Percentiles rank a stretch among this genome's conserved stretches.
These are phyloP conservation scores for Telmatochromis bifrenatus DNA, from an alignment of 2,113 vertebrate genomes.

Conservation along the genomic window DNA sequence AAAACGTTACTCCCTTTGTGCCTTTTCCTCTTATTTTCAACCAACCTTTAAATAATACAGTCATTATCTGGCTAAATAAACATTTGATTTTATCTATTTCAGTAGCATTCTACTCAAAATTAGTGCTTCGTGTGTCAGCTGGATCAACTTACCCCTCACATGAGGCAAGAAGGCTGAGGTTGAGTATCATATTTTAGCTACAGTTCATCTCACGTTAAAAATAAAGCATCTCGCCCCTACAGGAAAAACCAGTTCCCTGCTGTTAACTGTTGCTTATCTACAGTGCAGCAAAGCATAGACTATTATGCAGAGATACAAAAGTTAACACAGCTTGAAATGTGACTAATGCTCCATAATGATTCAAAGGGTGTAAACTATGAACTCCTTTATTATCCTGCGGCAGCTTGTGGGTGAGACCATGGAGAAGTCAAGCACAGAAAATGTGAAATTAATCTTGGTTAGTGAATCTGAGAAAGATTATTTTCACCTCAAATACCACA, in stretches of 20 bases:
- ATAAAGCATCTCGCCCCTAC: not conserved
- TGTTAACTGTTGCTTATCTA: not conserved
- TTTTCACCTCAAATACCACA: not conserved
- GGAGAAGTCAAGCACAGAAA: not conserved
- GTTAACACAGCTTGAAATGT: not conserved
- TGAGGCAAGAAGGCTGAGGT: not conserved
- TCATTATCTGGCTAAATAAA: not conserved
- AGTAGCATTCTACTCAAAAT: not conserved
- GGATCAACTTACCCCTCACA: not conserved
- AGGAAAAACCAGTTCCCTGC: not conserved
- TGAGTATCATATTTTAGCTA: not conserved
- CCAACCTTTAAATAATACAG: not conserved
- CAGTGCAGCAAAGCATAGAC: not conserved
- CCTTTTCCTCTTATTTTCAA: not conserved
- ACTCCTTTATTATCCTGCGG: not conserved
- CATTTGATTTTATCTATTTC: not conserved
- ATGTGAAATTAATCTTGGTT: not conserved
- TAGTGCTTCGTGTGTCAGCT: not conserved
- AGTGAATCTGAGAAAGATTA: not conserved
- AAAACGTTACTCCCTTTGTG: fast-evolving
- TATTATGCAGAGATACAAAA: not conserved
- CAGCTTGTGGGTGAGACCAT: not conserved
- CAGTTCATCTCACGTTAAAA: not conserved
- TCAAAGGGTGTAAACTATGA: not conserved
- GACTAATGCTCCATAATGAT: not conserved